phyloP scores from a whole-genome alignment of 2,113 vertebrate genomes.

The Gracilinanus agilis region DNA sequence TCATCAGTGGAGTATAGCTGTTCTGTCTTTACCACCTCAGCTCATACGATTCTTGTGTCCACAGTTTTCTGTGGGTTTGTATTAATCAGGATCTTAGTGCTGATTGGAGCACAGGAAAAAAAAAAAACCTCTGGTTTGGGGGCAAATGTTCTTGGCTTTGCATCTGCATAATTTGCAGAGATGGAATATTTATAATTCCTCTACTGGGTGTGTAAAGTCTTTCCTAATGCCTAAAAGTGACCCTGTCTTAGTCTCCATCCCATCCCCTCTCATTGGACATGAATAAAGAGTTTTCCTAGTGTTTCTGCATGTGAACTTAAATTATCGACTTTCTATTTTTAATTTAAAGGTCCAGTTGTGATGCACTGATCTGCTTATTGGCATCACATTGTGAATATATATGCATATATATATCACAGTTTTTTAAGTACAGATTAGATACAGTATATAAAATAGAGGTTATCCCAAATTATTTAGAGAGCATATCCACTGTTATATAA shows the following conservation, averaged over 20 bases:
- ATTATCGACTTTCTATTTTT: constrained; percentile 64
- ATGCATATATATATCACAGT: constrained; percentile 38
- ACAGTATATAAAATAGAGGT: background rate
- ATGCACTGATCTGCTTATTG: constrained; percentile 39
- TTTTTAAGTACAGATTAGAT: constrained; percentile 65
- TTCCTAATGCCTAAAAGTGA: constrained; percentile 33
- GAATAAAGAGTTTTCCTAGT: constrained; percentile 65
- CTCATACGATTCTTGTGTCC: background rate
- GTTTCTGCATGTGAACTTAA: constrained; percentile 79
- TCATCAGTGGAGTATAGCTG: background rate
- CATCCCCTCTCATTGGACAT: constrained; percentile 66
- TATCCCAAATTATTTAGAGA: constrained; percentile 52
- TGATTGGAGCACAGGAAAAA: constrained; percentile 53
- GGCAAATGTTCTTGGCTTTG: constrained; percentile 61
- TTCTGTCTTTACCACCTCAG: background rate
- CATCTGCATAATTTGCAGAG: constrained; percentile 44
- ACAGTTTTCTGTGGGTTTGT: constrained; percentile 38
- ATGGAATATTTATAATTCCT: constrained; percentile 25
- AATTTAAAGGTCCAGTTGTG: constrained; percentile 61
- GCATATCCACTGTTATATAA: constrained; percentile 37
- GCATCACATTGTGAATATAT: constrained; percentile 76
- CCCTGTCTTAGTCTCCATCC: constrained; percentile 46
- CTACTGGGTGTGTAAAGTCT: constrained; percentile 16
- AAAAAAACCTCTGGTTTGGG: constrained; percentile 71
- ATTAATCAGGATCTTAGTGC: background rate